Evolutionary conservation across 2,113 vertebrate genomes (phyloP), one percentile per base, ranked within the genome.

Genomic region (Lathamus discolor): DNA sequence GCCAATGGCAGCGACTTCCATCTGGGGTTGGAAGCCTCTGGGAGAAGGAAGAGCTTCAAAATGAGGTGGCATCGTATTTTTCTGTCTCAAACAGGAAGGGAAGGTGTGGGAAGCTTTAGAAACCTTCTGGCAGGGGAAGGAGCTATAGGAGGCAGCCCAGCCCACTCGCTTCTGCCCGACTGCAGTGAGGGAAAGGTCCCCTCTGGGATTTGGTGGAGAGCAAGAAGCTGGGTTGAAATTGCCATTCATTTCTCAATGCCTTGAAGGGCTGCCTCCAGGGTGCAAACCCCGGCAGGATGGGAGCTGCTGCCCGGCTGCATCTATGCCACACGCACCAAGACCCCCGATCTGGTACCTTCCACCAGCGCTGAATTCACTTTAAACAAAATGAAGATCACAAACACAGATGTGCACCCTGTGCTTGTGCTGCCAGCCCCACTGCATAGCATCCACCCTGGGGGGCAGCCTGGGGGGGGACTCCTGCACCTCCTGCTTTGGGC

Each of bases 71-170:
- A 79, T 52, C 4, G 11, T 72, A 83, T 96, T 94, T 93, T 96
- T 92, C 88, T 64, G 54, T 83, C 86, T 96, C 80, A 28, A 41
- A 95, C 91, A 96, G 88, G 96, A 96, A 93, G 92, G 83, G 83
- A 94, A 96, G 92, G 86, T 96, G 96, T 95, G 94, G 96, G 94
- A 95, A 95, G 94, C 81, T 93, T 86, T 75, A 91, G 93, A 93
- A 95, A 89, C 92, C 88, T 94, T 94, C 93, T 92, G 96, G 92
- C 94, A 96, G 81, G 86, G 77, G 93, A 96, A 93, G 94, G 62
- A 95, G 88, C 74, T 75, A 49, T 93, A 1, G 52, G 89, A 95
- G 91, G 93, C 93, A 95, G 94, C 84, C 96, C 90, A 91, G 80
- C 95, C 88, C 94, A 93, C 91, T 93, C 68, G 35, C 93, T 95